A percentile compares a stretch with the other conserved stretches of the same genome.
These are phyloP conservation scores for Arctopsyche grandis DNA, from an alignment of 1,140 invertebrate species.

Conservation along the genomic window DNA sequence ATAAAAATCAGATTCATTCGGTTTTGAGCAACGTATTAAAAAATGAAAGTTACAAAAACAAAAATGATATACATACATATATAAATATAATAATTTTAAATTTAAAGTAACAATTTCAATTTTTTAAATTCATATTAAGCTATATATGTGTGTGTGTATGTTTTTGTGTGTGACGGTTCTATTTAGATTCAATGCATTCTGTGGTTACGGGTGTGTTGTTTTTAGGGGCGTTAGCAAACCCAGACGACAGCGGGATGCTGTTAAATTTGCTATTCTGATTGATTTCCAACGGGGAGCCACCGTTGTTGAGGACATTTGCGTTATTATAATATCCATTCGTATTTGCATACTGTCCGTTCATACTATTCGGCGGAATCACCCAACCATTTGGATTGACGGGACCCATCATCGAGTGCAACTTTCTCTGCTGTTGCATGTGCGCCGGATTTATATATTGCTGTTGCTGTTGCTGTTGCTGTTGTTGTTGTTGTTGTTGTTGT, in stretches of 20 bases:
- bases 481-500: constrained; percentile 51
- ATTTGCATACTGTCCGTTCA: constrained; percentile 30
- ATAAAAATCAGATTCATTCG: background rate
- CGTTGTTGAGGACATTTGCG: constrained; percentile 32
- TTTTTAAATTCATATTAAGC: background rate
- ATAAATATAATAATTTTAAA: background rate
- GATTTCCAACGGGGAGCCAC: constrained; percentile 29
- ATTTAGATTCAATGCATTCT: constrained; percentile 67
- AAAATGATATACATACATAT: constrained; percentile 3
- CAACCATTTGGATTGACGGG: constrained; percentile 37
- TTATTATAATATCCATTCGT: constrained; percentile 50
- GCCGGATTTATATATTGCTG: constrained; percentile 46
- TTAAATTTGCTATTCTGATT: constrained; percentile 52
- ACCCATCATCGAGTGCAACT: constrained; percentile 51
- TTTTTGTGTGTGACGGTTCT: constrained; percentile 54
- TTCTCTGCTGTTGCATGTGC: constrained; percentile 45
- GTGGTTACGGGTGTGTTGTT: constrained; percentile 60
- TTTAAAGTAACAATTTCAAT: background rate
- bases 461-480: constrained; percentile 53
- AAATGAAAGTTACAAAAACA: background rate
- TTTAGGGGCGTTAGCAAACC: constrained; percentile 60
- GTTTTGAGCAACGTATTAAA: background rate
- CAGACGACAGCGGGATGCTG: constrained; percentile 62
- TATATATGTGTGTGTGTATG: background rate
- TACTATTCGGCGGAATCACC: constrained; percentile 33